Evolutionary conservation across 2,113 vertebrate genomes (phyloP).

Genomic region (Tupaia chinensis): DNA sequence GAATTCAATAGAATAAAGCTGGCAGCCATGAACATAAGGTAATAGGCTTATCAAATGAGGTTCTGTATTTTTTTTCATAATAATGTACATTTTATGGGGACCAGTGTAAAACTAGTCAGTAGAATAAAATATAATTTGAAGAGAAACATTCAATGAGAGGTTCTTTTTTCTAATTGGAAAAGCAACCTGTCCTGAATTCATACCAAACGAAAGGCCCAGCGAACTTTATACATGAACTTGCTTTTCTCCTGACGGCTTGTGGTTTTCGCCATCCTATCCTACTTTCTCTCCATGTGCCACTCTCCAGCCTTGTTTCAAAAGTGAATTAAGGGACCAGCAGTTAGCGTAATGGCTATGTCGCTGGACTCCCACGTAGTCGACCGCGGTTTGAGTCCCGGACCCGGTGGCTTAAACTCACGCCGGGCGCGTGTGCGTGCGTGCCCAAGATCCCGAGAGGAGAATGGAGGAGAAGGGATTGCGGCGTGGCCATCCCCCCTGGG

Average conservation of each 20-base stretch:
- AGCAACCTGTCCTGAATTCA: constrained; percentile 27
- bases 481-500: too few species aligned
- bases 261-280: background rate
- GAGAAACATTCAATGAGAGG: constrained; percentile 61
- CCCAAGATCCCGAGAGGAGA: too few species aligned
- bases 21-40: constrained; percentile 73
- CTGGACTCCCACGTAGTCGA: too few species aligned
- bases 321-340: background rate
- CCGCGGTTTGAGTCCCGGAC: too few species aligned
- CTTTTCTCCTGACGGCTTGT: background rate
- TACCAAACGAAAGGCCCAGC: background rate
- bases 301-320: background rate
- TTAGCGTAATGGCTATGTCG: too few species aligned
- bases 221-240: background rate
- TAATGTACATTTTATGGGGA: constrained; percentile 75
- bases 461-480: too few species aligned
- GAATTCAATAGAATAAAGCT: constrained; percentile 81
- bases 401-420: too few species aligned
- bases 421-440: too few species aligned
- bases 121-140: constrained; percentile 75
- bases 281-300: background rate
- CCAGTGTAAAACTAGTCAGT: constrained; percentile 73
- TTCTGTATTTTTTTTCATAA: constrained; percentile 71
- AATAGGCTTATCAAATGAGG: constrained; percentile 79
- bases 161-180: constrained; percentile 52